Evolutionary conservation across 2,888 invertebrate genomes (phyloP).

Genomic region (Thera britannica): DNA sequence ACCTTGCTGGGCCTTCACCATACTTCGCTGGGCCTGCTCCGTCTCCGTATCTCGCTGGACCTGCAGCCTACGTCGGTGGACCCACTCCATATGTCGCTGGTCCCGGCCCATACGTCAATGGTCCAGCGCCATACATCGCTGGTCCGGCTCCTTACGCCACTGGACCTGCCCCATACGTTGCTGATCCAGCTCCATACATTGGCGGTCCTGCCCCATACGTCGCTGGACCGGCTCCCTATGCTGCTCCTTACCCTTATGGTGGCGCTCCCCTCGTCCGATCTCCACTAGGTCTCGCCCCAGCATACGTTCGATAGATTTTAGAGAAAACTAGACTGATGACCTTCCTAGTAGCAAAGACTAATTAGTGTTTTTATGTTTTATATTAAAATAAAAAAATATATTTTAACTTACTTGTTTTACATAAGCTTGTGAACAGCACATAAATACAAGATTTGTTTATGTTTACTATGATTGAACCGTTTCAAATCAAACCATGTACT

Average conservation of each 20-base stretch:
- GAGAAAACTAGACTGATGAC: conserved; percentile 68
- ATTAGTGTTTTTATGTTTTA: conserved; percentile 46
- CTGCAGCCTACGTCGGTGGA: conserved; percentile 54
- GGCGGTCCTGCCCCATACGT: conserved; percentile 44
- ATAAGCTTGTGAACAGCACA: not conserved
- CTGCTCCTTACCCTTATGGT: conserved; percentile 53
- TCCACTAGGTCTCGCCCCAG: conserved; percentile 67
- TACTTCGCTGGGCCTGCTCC: conserved; percentile 42
- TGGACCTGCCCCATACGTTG: conserved; percentile 51
- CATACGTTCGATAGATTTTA: conserved; percentile 78
- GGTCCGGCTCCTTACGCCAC: conserved; percentile 47
- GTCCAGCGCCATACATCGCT: conserved; percentile 48
- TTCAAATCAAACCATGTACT: no score
- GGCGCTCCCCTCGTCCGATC: conserved; percentile 60
- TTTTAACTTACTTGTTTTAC: not conserved
- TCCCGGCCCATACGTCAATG: conserved; percentile 40
- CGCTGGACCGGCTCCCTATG: conserved; percentile 48
- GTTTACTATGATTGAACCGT: no score
- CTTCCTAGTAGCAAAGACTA: conserved; percentile 63
- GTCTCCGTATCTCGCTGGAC: conserved; percentile 41
- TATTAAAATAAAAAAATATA: conserved; percentile 42
- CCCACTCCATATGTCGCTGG: conserved; percentile 46
- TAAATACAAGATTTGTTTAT: not conserved
- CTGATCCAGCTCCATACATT: conserved; percentile 47
- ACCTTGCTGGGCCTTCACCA: conserved; percentile 45